Conservation (phyloP, 2,888 invertebrate species). For the Idaea biselata region DNA sequence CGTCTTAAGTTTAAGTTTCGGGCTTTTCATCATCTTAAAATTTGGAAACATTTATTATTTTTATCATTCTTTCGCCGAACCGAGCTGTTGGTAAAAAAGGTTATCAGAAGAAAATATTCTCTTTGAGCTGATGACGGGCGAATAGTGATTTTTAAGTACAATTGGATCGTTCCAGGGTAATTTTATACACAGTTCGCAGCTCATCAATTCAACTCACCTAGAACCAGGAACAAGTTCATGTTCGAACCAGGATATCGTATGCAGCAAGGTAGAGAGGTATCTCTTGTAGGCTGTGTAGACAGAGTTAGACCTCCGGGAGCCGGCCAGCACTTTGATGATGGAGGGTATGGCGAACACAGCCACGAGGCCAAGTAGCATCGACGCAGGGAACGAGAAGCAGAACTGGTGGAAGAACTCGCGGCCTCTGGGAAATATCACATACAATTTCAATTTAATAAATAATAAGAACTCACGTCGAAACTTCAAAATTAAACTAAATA, state of each 20-base stretch:
- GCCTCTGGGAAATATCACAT: constrained; percentile 77
- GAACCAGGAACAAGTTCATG: constrained; percentile 83
- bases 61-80: too few species aligned
- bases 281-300: constrained; percentile 86
- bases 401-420: constrained; percentile 86
- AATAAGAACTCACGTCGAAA: not conserved
- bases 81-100: too few species aligned
- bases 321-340: constrained; percentile 85
- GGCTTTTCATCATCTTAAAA: too few species aligned
- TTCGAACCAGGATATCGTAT: constrained; percentile 89
- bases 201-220: constrained; percentile 72
- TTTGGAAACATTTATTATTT: too few species aligned
- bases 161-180: too few species aligned
- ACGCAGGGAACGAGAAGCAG: constrained; percentile 84
- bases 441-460: not conserved
- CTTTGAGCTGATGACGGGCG: too few species aligned
- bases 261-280: constrained; percentile 89
- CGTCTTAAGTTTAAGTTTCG: too few species aligned
- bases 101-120: too few species aligned
- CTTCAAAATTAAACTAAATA: too few species aligned
- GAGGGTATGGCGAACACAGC: constrained; percentile 88
- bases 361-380: constrained; percentile 88
- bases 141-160: too few species aligned
- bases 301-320: constrained; percentile 86
- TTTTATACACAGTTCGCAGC: too few species aligned